Percentiles rank a stretch among this genome's conserved stretches.
Conservation (phyloP, 1,140 invertebrate genomes). For the Epicauta chinensis region DNA sequence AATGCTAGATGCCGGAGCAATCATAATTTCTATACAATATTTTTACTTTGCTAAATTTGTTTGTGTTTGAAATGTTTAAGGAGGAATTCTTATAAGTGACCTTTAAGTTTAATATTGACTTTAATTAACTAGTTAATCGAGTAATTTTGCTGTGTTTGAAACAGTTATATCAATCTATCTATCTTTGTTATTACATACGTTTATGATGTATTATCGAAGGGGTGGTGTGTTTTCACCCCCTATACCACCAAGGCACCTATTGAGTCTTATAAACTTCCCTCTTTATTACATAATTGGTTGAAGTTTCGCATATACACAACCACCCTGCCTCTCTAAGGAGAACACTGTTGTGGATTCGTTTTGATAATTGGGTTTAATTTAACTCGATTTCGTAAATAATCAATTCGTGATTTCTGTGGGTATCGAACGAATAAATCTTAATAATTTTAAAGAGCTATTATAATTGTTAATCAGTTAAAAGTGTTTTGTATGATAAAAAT, state of each 20-base stretch:
- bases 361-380: no score
- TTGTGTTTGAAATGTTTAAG: no score
- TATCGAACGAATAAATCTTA: no score
- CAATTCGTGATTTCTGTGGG: no score
- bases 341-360: constrained; percentile 13
- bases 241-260: not conserved
- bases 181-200: constrained; percentile 1
- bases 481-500: no score
- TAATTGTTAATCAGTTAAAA: not conserved
- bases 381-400: no score
- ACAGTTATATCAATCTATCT: not conserved
- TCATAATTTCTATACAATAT: not conserved
- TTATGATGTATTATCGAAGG: not conserved
- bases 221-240: not conserved
- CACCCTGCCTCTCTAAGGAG: not conserved
- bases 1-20: not conserved
- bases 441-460: no score
- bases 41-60: constrained; percentile 3
- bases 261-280: constrained; percentile 4
- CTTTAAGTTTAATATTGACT: constrained; percentile 10
- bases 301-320: not conserved
- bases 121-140: constrained; percentile 15
- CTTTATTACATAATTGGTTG: not conserved
- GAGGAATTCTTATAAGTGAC: constrained; percentile 16
- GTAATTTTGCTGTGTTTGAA: not conserved